phyloP scores from a whole-genome alignment of 2,888 invertebrate genomes.

The Athrips mouffetella region DNA sequence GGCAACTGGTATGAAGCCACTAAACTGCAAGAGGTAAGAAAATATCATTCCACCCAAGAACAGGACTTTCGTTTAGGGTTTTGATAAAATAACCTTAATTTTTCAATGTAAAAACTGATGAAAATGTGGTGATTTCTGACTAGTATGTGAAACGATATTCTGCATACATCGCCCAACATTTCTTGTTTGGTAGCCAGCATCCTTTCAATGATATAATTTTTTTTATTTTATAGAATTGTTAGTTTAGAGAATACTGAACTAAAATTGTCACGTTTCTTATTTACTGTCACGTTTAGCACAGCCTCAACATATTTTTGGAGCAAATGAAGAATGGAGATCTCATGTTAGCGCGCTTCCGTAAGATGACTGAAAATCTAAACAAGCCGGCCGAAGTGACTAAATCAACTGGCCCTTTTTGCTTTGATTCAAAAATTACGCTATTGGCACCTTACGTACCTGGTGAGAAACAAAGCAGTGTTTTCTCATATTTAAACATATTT shows the following conservation, averaged over 20 bases:
- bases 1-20: constrained; percentile 71
- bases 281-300: no score
- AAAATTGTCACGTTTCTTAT: no score
- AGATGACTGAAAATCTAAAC: constrained; percentile 61
- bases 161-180: no score
- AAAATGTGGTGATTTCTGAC: no score
- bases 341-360: constrained; percentile 62
- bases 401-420: constrained; percentile 50
- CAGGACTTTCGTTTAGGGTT: not conserved
- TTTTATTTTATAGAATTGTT: no score
- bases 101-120: not conserved
- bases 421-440: constrained; percentile 58
- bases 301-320: constrained; percentile 55
- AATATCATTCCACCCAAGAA: no score
- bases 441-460: constrained; percentile 62
- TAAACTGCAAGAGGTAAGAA: constrained; percentile 65
- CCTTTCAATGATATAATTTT: no score
- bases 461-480: no score
- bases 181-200: no score
- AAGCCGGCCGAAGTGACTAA: constrained; percentile 54
- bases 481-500: no score
- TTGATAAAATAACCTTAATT: not conserved
- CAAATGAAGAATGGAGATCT: constrained; percentile 69
- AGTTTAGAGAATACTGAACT: no score
- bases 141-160: no score